These are phyloP conservation scores for Dolomedes plantarius DNA, from an alignment of 2,888 invertebrate genomes.

Conservation along the genomic window DNA sequence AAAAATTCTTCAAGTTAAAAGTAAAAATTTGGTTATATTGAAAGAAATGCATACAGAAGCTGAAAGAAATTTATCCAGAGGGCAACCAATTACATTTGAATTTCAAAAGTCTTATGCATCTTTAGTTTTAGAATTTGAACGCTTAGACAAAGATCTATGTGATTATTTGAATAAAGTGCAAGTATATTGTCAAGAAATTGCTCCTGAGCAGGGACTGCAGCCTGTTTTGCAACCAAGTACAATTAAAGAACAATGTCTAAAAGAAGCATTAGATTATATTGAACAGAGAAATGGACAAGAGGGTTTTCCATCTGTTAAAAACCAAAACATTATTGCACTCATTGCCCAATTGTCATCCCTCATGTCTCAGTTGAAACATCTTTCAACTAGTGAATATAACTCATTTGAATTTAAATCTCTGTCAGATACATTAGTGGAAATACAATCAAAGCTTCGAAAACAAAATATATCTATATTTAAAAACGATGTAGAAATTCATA, in stretches of 20 bases:
- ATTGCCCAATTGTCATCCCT: conserved; percentile 92
- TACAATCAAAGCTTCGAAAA: conserved; percentile 86
- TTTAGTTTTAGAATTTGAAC: conserved; percentile 89
- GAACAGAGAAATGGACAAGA: conserved; percentile 76
- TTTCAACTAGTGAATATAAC: conserved; percentile 80
- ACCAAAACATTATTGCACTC: conserved; percentile 82
- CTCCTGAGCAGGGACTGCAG: conserved; percentile 88
- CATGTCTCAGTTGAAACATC: conserved; percentile 85
- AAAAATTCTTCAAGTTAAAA: conserved; percentile 89
- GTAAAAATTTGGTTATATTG: conserved; percentile 86
- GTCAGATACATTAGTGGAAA: conserved; percentile 93
- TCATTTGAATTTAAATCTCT: conserved; percentile 92
- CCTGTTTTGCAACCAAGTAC: conserved; percentile 93
- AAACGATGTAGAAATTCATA: conserved; percentile 92
- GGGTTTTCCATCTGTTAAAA: conserved; percentile 74
- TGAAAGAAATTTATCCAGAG: conserved; percentile 85
- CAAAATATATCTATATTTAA: conserved; percentile 82
- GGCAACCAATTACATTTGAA: conserved; percentile 87
- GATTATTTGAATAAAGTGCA: conserved; percentile 91
- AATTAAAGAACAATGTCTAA: conserved; percentile 89
- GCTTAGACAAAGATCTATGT: conserved; percentile 91
- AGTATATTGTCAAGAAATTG: conserved; percentile 88
- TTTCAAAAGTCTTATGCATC: conserved; percentile 94
- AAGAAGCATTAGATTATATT: conserved; percentile 89
- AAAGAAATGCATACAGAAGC: conserved; percentile 93